phyloP scores from a whole-genome alignment of 2,797 vertebrate genomes.

The Pelodytes ibericus region DNA sequence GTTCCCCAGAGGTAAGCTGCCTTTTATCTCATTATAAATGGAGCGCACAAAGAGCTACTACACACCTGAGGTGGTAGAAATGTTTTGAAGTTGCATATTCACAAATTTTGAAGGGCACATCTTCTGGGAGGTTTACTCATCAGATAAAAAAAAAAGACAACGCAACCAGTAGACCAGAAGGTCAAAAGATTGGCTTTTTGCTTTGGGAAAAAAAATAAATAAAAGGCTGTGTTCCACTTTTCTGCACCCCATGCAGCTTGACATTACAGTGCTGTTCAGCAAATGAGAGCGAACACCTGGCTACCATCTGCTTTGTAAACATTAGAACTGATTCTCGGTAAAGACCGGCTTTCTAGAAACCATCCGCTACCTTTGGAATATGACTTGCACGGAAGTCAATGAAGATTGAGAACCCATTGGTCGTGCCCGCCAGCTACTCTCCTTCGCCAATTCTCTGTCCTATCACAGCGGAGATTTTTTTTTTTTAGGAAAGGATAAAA shows the following conservation, averaged over 20 bases:
- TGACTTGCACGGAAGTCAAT: constrained; percentile 60
- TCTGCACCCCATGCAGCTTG: constrained; percentile 55
- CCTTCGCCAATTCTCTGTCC: background rate
- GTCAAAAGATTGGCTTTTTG: constrained; percentile 27
- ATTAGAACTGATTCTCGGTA: constrained; percentile 74
- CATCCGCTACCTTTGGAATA: constrained; percentile 63
- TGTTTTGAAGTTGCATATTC: constrained; percentile 43
- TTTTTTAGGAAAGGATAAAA: too few species aligned
- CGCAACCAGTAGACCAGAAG: constrained; percentile 43
- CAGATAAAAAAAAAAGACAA: constrained; percentile 24
- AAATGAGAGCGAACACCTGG: constrained; percentile 68
- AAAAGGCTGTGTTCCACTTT: constrained; percentile 44
- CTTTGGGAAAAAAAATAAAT: constrained; percentile 35
- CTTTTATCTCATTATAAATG: constrained; percentile 61
- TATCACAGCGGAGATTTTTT: too few species aligned
- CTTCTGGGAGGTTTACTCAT: constrained; percentile 29
- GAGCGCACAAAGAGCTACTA: constrained; percentile 39
- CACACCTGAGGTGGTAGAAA: constrained; percentile 41
- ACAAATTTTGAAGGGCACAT: constrained; percentile 45
- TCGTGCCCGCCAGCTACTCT: background rate
- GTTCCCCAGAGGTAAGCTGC: constrained; percentile 67
- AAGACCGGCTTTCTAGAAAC: constrained; percentile 69
- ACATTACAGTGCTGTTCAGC: constrained; percentile 59
- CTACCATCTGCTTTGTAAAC: constrained; percentile 76
- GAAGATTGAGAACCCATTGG: constrained; percentile 13